Evolutionary conservation across 2,113 vertebrate genomes (phyloP), one percentile per base, ranked within the genome.

Genomic region (Silurus asotus): DNA sequence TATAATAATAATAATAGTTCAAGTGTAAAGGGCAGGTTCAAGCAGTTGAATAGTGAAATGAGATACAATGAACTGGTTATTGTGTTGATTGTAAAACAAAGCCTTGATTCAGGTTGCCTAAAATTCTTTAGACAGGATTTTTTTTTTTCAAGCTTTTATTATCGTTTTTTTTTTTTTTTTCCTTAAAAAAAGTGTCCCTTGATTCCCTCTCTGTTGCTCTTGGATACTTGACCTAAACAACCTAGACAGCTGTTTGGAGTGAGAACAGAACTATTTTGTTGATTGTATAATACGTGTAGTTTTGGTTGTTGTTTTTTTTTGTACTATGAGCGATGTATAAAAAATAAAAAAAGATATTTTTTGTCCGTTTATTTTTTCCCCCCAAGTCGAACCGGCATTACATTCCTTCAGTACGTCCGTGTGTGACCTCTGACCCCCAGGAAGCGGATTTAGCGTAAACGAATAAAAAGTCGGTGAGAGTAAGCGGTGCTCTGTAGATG

Each of bases 11-110:
- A 94, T 95, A 94, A 89, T 92, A 94, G 93, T 96, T 97, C 96
- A 97, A 96, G 96, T 97, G 96, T 96, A 92, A 92, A 95, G 94
- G 95, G 96, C 92, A 90, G 77, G 93, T 92, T 94, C 89, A 90
- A 92, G 92, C 90, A 92, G 92, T 90, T 91, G 87, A 92, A 90
- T 88, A 84, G 91, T 92, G 82, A 89, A 90, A 89, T 91, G 92
- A 92, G 56, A 45, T 93, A 80, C 83, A 91, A 91, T 93, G 91
- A 91, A 93, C 92, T 65, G 59, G 92, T 92, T 89, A 85, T 64
- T 74, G 28, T 85, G 74, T 89, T 75, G 83, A 85, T 83, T 90
- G 89, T 84, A 89, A 90, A 80, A 90, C 87, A 88, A 91, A 92
- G 92, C 90, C 90, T 92, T 58, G 64, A 45, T 23, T 85, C 55